Conservation (phyloP, 2,113 vertebrate genomes). For the Fukomys damarensis region DNA sequence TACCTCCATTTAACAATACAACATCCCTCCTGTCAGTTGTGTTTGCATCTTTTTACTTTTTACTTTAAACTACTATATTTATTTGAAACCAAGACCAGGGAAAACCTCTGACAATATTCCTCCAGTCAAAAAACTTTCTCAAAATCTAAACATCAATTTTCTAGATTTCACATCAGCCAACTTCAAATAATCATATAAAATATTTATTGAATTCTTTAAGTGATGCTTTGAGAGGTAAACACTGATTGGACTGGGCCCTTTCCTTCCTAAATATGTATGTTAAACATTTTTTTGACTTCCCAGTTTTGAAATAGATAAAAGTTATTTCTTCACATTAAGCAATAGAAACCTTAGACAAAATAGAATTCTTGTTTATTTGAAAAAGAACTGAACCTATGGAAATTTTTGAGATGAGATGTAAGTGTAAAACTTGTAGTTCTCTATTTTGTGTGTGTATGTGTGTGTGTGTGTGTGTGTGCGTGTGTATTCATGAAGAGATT, state of each 20-base stretch:
- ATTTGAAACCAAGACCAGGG: background rate
- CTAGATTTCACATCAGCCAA: background rate
- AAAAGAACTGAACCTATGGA: background rate
- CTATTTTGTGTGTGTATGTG: background rate
- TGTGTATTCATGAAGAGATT: background rate
- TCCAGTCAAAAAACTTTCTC: background rate
- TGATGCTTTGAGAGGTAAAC: background rate
- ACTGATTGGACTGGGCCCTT: background rate
- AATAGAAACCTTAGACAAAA: background rate
- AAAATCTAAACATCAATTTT: slow-evolving; percentile 7
- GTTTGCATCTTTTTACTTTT: background rate
- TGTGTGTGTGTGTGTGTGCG: background rate
- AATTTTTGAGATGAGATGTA: background rate
- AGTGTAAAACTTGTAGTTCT: background rate
- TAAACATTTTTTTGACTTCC: background rate
- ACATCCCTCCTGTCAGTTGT: background rate
- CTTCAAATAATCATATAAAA: slow-evolving; percentile 42
- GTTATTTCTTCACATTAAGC: background rate
- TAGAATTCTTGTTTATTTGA: slow-evolving; percentile 32
- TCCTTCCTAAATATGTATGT: background rate
- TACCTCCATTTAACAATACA: background rate
- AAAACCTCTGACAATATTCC: background rate
- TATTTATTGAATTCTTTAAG: slow-evolving; percentile 23
- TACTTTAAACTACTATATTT: background rate
- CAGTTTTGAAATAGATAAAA: background rate